Evolutionary conservation across 2,113 vertebrate species (phyloP).

Genomic region (Brachirus orientalis): DNA sequence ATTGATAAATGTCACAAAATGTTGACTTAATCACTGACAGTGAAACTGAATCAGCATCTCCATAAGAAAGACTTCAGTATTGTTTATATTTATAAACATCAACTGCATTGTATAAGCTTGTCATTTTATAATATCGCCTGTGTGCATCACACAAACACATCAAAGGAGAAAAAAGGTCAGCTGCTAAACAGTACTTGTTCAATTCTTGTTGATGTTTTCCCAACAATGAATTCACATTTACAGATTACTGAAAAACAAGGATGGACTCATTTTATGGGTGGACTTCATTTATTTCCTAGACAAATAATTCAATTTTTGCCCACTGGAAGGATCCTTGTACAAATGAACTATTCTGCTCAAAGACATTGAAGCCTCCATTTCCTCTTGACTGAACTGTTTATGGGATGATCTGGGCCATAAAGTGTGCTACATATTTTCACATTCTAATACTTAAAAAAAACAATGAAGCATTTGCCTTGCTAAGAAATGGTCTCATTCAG

Average conservation of each 20-base stretch:
- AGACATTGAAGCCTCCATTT: neutral
- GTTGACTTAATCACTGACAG: neutral
- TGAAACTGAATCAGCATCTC: neutral
- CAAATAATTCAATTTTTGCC: neutral
- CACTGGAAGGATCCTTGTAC: neutral
- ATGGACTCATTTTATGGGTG: neutral
- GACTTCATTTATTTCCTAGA: neutral
- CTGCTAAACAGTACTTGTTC: neutral
- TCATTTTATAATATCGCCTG: neutral
- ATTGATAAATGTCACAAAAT: neutral
- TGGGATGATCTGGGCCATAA: neutral
- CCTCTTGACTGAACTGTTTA: neutral
- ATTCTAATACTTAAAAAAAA: neutral
- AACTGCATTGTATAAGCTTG: neutral
- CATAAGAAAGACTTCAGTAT: no score
- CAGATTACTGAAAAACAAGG: neutral
- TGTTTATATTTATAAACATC: neutral
- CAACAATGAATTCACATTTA: neutral
- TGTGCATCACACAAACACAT: neutral
- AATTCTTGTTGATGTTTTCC: neutral
- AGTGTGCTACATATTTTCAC: constrained; percentile 13
- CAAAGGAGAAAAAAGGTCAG: no score
- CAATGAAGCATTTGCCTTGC: no score
- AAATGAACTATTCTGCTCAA: neutral
- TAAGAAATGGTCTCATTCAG: no score